Conservation (phyloP, 2,113 vertebrate genomes). For the Zosterops pallidus region DNA sequence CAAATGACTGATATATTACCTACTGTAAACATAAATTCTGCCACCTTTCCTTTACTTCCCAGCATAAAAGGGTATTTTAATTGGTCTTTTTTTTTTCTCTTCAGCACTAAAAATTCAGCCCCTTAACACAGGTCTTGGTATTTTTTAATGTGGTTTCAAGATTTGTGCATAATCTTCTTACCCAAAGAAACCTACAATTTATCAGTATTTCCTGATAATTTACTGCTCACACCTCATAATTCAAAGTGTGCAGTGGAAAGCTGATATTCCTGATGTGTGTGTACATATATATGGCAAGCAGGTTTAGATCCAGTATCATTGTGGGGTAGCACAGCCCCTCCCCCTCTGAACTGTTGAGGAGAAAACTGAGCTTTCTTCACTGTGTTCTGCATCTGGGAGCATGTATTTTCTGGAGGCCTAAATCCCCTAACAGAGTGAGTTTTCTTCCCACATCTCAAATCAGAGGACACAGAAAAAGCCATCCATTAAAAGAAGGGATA, state of each 20-base stretch:
- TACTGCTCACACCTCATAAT: background rate
- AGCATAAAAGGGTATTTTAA: background rate
- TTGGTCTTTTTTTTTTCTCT: background rate
- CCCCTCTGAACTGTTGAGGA: background rate
- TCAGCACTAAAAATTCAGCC: background rate
- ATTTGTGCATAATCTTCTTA: background rate
- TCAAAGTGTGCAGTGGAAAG: background rate
- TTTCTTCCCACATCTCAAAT: background rate
- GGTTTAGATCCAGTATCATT: background rate
- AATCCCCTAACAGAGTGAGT: background rate
- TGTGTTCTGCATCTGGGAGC: background rate
- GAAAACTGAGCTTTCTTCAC: background rate
- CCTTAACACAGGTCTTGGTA: background rate
- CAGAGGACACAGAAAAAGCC: background rate
- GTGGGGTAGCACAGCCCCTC: background rate
- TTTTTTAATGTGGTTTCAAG: background rate
- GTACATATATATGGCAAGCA: background rate
- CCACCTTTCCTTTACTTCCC: background rate
- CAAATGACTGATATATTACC: background rate
- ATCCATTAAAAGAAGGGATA: background rate
- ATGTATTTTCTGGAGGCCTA: background rate
- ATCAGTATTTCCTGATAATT: background rate
- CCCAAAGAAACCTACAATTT: background rate
- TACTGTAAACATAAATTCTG: background rate
- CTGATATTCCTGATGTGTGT: background rate